Evolutionary conservation across 2,888 invertebrate genomes (phyloP).

Genomic region (Chalcosyrphus nemorum): DNA sequence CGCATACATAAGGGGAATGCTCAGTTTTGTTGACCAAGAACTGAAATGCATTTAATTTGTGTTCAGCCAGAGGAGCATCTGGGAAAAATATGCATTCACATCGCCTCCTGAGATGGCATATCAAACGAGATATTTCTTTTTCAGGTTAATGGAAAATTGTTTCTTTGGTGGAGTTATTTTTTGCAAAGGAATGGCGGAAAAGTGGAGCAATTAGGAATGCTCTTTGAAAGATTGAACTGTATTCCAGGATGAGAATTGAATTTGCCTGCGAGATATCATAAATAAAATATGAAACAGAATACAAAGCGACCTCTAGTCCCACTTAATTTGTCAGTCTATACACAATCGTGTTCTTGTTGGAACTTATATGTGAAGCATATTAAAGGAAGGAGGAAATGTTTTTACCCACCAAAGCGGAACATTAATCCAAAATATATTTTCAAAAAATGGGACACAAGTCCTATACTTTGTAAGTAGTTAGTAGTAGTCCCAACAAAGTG

Average conservation of each 20-base stretch:
- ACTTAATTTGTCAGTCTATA: no score
- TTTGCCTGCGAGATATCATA: not conserved
- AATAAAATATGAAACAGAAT: not conserved
- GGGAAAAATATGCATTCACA: constrained; percentile 3
- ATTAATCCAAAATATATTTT: no score
- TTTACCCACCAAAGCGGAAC: no score
- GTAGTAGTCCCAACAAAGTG: no score
- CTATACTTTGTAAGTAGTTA: no score
- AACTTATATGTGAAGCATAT: no score
- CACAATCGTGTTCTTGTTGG: no score
- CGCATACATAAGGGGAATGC: not conserved
- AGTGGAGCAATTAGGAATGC: not conserved
- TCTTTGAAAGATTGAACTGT: not conserved
- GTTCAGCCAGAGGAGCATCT: not conserved
- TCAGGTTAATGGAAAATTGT: not conserved
- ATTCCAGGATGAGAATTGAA: not conserved
- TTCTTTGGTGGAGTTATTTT: not conserved
- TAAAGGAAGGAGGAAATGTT: no score
- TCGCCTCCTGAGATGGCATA: not conserved
- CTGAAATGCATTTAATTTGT: constrained; percentile 22
- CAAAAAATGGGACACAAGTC: no score
- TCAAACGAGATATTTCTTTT: not conserved
- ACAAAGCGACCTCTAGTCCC: not conserved
- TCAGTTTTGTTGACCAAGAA: not conserved
- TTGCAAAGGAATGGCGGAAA: not conserved